A percentile compares a stretch with the other conserved stretches of the same genome.
Conservation (phyloP, 2,113 vertebrate genomes). For the Hypocryptadius cinnamomeus region DNA sequence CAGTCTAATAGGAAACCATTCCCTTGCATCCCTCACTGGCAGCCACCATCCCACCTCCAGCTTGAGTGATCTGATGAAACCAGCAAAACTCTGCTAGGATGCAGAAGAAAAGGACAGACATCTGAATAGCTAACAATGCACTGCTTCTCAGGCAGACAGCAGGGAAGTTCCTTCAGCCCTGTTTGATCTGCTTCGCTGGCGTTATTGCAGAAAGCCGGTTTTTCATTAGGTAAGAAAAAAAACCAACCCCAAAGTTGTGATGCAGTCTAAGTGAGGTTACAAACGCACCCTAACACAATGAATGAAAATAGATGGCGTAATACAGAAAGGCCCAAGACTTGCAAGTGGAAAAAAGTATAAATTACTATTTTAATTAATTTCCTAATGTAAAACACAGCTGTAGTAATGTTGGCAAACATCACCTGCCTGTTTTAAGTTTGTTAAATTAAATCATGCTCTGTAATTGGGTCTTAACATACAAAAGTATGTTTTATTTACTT, state of each 20-base stretch:
- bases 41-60: constrained; percentile 17
- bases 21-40: background rate
- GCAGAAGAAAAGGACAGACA: background rate
- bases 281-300: background rate
- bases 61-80: constrained; percentile 3
- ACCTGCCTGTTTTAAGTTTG: constrained; percentile 64
- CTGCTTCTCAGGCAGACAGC: constrained; percentile 32
- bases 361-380: constrained; percentile 76
- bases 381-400: constrained; percentile 76
- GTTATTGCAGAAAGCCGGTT: background rate
- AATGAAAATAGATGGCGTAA: constrained; percentile 63
- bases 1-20: background rate
- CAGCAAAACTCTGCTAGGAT: constrained; percentile 29
- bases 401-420: constrained; percentile 71
- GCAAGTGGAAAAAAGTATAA: constrained; percentile 70
- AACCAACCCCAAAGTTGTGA: background rate
- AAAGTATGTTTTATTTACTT: constrained; percentile 72
- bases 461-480: constrained; percentile 72
- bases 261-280: constrained; percentile 19
- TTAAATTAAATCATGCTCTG: constrained; percentile 72
- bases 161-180: constrained; percentile 45
- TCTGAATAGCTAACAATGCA: background rate
- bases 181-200: background rate
- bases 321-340: constrained; percentile 50
- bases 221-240: constrained; percentile 39